Evolutionary conservation across 2,797 vertebrate genomes (phyloP), one percentile per base, ranked within the genome.

Genomic region (Pipistrellus pygmaeus): DNA sequence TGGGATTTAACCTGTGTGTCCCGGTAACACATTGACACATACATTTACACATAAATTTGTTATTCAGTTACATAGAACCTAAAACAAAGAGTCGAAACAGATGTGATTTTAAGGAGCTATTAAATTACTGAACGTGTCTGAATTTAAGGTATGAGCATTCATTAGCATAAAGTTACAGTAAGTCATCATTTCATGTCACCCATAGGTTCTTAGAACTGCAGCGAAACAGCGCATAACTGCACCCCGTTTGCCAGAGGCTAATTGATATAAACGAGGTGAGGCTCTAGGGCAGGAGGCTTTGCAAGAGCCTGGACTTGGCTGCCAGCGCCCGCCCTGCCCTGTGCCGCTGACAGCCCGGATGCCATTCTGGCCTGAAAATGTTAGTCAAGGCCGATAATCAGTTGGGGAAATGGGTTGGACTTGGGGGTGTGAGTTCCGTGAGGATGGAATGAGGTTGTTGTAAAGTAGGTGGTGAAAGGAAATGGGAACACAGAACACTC

Each of bases 41-140:
- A 82, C 62, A 46, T 64, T 46, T 64, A 46, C 30, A 62, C 44
- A 7, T 32, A 66, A 25, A 48, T 66, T 69, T 68, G 11, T 75
- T 76, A 82, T 25, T 77, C 8, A 72, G 15, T 35, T 32, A n/a
- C 38, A 38, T 1, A 20, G 25, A 35, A 25, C 38, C n/a, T 60
- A 72, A 72, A 94, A 73, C 53, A 90, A 86, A 90, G 41, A 73
- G 25, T 84, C 72, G 57, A 44, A 90, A 64, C 41, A 84, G 44
- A 84, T 11, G 2, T n/a, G n/a, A 92, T 27, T 80, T 93, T 85
- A 69, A 94, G 23, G 18, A 85, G 68, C 11, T n/a, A 68, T 38
- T 41, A 14, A 81, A 72, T 10, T 30, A 48, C 30, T 72, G 21
- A 35, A 27, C 5, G 27, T 38, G 23, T 35, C 9, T 93, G n/a